Percentiles rank a stretch among this genome's conserved stretches.
Evolutionary conservation across 2,113 vertebrate species (phyloP).

Genomic region (Pseudorhombus dupliciocellatus): DNA sequence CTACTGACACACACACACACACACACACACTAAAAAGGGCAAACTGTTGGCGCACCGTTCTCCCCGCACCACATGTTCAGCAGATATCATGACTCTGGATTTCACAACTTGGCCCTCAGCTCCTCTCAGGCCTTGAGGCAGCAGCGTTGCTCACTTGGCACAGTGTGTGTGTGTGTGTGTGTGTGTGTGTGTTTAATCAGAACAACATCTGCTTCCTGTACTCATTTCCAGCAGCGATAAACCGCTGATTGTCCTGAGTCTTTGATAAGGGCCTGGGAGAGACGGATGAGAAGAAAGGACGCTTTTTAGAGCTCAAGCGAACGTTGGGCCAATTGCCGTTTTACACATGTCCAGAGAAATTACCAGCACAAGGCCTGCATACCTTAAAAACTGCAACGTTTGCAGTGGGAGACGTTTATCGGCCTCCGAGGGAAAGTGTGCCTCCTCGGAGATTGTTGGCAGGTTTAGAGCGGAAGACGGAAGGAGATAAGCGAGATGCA

Average conservation of each 20-base stretch:
- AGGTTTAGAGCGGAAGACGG: slow-evolving; percentile 12
- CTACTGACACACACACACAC: slow-evolving; percentile 2
- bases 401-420: slow-evolving; percentile 62
- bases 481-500: slow-evolving; percentile 19
- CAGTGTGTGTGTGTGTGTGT: slow-evolving; percentile 2
- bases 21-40: neutral
- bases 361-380: slow-evolving; percentile 36
- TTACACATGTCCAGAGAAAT: slow-evolving; percentile 58
- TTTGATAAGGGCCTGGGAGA: slow-evolving; percentile 60
- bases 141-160: slow-evolving; percentile 14
- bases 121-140: slow-evolving; percentile 44
- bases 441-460: slow-evolving; percentile 35
- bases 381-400: slow-evolving; percentile 44
- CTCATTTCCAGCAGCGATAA: slow-evolving; percentile 70
- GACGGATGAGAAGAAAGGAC: neutral
- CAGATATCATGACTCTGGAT: slow-evolving; percentile 45
- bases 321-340: slow-evolving; percentile 44
- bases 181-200: slow-evolving; percentile 66
- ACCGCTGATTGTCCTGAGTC: slow-evolving; percentile 68
- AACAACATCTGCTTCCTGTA: slow-evolving; percentile 76
- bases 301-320: slow-evolving; percentile 34
- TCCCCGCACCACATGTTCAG: slow-evolving; percentile 38
- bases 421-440: slow-evolving; percentile 38
- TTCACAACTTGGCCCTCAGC: slow-evolving; percentile 36
- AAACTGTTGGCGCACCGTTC: slow-evolving; percentile 12